phyloP scores from a whole-genome alignment of 2,113 vertebrate species.

The Thamnaconus septentrionalis region DNA sequence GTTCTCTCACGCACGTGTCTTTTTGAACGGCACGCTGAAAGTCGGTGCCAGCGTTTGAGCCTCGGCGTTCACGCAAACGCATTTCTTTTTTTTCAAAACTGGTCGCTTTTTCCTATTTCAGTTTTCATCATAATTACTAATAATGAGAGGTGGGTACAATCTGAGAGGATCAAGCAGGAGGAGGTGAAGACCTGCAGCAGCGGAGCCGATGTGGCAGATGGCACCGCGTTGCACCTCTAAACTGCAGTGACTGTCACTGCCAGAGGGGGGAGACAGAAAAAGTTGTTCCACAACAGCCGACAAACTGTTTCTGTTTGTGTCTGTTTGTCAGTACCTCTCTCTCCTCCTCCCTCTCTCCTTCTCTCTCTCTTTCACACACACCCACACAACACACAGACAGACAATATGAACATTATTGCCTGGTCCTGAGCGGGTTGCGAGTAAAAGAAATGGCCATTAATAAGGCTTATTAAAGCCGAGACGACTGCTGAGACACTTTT shows the following conservation, averaged over 20 bases:
- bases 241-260: not conserved
- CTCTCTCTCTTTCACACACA: no score
- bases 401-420: conserved; percentile 25
- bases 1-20: not conserved
- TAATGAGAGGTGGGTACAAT: no score
- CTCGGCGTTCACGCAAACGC: not conserved
- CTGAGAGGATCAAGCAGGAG: no score
- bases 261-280: not conserved
- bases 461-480: conserved; percentile 41
- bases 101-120: no score
- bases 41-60: not conserved
- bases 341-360: not conserved
- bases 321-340: not conserved
- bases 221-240: no score
- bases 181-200: no score
- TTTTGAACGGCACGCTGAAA: not conserved
- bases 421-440: conserved; percentile 14
- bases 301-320: no score
- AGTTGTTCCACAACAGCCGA: not conserved
- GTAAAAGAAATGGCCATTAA: conserved; percentile 14
- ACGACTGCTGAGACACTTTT: conserved; percentile 39
- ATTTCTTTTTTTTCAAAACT: no score
- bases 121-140: no score
- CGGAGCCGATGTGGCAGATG: no score
- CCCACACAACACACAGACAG: not conserved